Evolutionary conservation across 2,888 invertebrate genomes (phyloP), one percentile per base, ranked within the genome.

Genomic region (Drosophila putrida): DNA sequence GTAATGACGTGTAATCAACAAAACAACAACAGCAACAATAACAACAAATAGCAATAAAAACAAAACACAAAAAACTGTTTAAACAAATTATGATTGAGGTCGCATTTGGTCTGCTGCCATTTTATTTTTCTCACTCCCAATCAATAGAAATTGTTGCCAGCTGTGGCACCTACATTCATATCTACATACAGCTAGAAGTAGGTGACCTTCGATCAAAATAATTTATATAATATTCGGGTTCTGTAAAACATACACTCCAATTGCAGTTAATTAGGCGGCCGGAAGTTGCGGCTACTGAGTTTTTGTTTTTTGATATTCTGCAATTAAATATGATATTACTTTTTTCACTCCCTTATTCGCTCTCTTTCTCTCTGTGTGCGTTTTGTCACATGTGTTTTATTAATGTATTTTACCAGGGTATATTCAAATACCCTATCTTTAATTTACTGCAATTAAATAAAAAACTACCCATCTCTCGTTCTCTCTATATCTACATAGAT

Each of bases 81-180:
- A 65, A 72, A 65, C 54, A 68, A 75, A 84, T 75, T 71, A 70
- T 69, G 72, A 75, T 78, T 77, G 77, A 82, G 82, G 82, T 78
- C 82, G 67, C 46, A 49, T 50, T 61, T 50, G 27, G 13, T 43
- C 20, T 20, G 25, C 15, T 58, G 61, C 28, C 38, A 53, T 35
- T 61, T 47, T 53, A 25, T 9, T 33, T 25, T 27, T 54, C 33
- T n/a, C 10, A 6, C 27, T 43, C 6, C 6, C 41, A 57, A 54
- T 64, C 60, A 50, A 61, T 74, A 60, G 27, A 60, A 55, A 46
- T 59, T 33, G 33, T 44, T 36, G 50, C 31, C 46, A 6, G 41
- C 49, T 58, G 47, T 39, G 27, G 58, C 46, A 47, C 11, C 46
- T 58, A 57, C 27, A 46, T 35, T 10, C 31, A n/a, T 31, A n/a